Evolutionary conservation across 2,888 invertebrate species (phyloP).

Genomic region (Erynnis tages): DNA sequence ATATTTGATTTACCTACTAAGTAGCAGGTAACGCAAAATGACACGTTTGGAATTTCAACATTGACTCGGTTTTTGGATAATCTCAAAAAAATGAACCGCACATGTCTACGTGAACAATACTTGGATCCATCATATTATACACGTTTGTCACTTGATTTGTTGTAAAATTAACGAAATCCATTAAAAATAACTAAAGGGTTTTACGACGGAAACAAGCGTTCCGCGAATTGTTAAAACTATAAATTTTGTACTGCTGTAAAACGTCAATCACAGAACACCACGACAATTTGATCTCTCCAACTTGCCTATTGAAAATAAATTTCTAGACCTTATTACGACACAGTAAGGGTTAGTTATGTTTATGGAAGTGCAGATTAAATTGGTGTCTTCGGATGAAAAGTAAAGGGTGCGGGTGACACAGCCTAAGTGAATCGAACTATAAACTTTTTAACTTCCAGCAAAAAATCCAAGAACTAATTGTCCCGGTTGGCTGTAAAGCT

Average conservation of each 20-base stretch:
- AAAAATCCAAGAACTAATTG: slow-evolving; percentile 53
- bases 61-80: neutral
- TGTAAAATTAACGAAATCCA: slow-evolving; percentile 43
- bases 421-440: slow-evolving; percentile 54
- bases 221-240: slow-evolving; percentile 67
- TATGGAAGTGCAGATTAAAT: neutral
- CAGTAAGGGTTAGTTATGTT: slow-evolving; percentile 36
- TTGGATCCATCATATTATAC: slow-evolving; percentile 28
- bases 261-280: slow-evolving; percentile 61
- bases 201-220: slow-evolving; percentile 58
- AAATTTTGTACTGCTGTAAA: slow-evolving; percentile 65
- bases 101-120: neutral
- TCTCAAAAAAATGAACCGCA: neutral
- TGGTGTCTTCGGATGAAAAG: slow-evolving; percentile 33
- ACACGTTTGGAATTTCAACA: too few relatives aligned
- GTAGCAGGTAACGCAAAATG: too few relatives aligned
- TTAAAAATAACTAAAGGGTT: slow-evolving; percentile 54
- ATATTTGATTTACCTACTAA: too few relatives aligned
- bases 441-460: slow-evolving; percentile 49
- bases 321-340: slow-evolving; percentile 23
- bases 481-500: slow-evolving; percentile 45
- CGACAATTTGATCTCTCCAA: slow-evolving; percentile 35
- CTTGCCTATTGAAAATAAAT: slow-evolving; percentile 1
- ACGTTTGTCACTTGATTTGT: slow-evolving; percentile 44
- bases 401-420: slow-evolving; percentile 52